Conservation (phyloP, 2,888 invertebrate genomes). For the Metellina segmentata region DNA sequence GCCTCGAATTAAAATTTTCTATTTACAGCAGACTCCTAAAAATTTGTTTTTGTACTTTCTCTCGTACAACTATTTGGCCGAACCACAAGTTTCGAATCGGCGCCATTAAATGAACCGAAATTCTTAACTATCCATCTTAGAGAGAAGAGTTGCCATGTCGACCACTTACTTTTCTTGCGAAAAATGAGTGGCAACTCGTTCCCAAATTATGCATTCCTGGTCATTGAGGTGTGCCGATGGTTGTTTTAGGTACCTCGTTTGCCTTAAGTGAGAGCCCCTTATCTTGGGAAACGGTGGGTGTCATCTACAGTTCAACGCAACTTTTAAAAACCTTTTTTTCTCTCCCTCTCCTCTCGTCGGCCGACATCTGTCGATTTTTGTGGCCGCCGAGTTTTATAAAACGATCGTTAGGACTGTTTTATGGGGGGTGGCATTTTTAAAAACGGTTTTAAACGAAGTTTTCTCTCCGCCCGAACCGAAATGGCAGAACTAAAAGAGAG, state of each 20-base stretch:
- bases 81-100: no score
- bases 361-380: not conserved
- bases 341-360: not conserved
- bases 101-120: no score
- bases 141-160: no score
- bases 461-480: constrained; percentile 15
- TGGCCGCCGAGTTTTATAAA: not conserved
- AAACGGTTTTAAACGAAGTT: constrained; percentile 45
- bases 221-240: no score
- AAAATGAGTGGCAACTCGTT: no score
- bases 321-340: not conserved
- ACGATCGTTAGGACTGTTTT: not conserved
- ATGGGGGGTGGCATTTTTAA: constrained; percentile 19
- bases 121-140: no score
- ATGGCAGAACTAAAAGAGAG: not conserved
- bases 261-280: not conserved
- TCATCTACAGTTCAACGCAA: constrained; percentile 7
- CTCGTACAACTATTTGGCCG: no score
- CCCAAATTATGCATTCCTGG: no score
- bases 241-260: not conserved
- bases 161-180: no score
- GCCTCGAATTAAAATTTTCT: no score
- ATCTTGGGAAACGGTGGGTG: not conserved
- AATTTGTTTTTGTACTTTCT: no score
- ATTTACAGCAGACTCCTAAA: no score